Percentiles rank a stretch among this genome's conserved stretches.
These are phyloP conservation scores for Sialis fuliginosa DNA, from an alignment of 2,888 invertebrate species.

Conservation along the genomic window DNA sequence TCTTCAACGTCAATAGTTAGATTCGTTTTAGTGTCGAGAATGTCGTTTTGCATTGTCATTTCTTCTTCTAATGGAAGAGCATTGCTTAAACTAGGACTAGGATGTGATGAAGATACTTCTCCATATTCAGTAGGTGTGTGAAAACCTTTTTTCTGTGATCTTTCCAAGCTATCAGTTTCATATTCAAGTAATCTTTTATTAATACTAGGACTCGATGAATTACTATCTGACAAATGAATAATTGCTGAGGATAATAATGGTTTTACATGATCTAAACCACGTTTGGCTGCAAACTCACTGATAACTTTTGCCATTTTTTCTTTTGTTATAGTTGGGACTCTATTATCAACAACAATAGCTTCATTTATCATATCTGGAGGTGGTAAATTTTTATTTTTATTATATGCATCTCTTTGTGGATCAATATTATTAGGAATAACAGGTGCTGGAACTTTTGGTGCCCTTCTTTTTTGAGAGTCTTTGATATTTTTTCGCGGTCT, in stretches of 20 bases:
- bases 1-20: slow-evolving; percentile 16
- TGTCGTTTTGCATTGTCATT: slow-evolving; percentile 58
- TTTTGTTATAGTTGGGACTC: slow-evolving; percentile 11
- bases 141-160: slow-evolving; percentile 32
- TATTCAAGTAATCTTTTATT: slow-evolving; percentile 28
- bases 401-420: slow-evolving; percentile 15
- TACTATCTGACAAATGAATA: not conserved
- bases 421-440: not conserved
- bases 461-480: not conserved
- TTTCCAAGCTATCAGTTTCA: slow-evolving; percentile 57
- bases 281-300: slow-evolving; percentile 24
- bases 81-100: slow-evolving; percentile 54
- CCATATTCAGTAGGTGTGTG: slow-evolving; percentile 42
- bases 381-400: slow-evolving; percentile 17
- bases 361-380: slow-evolving; percentile 48
- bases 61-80: slow-evolving; percentile 67
- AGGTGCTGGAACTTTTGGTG: slow-evolving; percentile 3
- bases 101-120: slow-evolving; percentile 47
- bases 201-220: not conserved
- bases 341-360: slow-evolving; percentile 35
- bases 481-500: not conserved
- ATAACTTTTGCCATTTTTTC: slow-evolving; percentile 43
- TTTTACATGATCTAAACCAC: not conserved
- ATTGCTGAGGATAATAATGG: not conserved
- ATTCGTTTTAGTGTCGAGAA: slow-evolving; percentile 41